A percentile compares a stretch with the other conserved stretches of the same genome.
These are phyloP conservation scores for Decapterus maruadsi DNA, from an alignment of 2,797 vertebrate species.

Conservation along the genomic window DNA sequence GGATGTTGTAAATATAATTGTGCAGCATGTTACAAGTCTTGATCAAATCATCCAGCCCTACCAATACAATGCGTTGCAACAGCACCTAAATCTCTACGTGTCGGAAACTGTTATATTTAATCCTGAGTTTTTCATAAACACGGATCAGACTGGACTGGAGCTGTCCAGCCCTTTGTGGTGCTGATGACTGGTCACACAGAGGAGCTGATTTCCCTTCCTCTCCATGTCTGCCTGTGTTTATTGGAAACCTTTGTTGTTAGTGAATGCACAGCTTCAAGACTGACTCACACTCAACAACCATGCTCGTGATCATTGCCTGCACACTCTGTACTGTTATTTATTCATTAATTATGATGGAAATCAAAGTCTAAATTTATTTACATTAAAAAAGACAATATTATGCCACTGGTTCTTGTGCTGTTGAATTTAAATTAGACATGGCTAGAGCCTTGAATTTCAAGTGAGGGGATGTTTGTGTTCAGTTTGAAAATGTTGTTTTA, in stretches of 20 bases:
- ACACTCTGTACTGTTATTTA: background rate
- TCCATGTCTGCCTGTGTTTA: background rate
- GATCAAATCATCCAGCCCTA: background rate
- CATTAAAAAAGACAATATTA: background rate
- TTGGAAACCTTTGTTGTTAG: background rate
- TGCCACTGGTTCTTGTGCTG: background rate
- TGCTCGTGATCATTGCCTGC: background rate
- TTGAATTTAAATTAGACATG: background rate
- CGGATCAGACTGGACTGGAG: constrained; percentile 4
- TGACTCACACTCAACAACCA: background rate
- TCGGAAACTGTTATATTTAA: constrained; percentile 14
- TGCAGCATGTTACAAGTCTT: background rate
- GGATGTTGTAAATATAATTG: background rate
- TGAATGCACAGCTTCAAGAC: background rate
- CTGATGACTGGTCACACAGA: constrained; percentile 2
- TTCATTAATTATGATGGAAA: constrained; percentile 8
- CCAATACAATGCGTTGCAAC: background rate
- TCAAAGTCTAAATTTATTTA: constrained; percentile 4
- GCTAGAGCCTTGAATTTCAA: background rate
- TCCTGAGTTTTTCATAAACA: constrained; percentile 15
- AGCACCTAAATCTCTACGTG: background rate
- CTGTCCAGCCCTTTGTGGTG: constrained; percentile 1
- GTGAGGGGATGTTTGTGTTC: too few species aligned
- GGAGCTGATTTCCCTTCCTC: background rate
- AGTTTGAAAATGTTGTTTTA: background rate